phyloP scores from a whole-genome alignment of 2,888 invertebrate genomes.

The Drosophila stalkeri region DNA sequence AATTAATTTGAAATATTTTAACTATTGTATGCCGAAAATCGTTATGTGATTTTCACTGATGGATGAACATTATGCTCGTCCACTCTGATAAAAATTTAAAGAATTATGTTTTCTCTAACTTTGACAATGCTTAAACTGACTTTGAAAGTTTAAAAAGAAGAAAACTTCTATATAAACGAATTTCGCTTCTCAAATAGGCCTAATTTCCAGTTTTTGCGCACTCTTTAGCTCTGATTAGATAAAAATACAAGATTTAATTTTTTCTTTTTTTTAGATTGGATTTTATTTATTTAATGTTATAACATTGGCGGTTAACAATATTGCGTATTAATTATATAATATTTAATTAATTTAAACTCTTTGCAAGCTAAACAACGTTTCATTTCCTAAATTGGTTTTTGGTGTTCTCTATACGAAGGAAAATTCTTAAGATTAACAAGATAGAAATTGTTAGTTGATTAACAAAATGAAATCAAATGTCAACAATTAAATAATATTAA shows the following conservation, averaged over 20 bases:
- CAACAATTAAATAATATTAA: constrained; percentile 19
- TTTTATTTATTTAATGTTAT: constrained; percentile 52
- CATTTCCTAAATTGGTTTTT: constrained; percentile 44
- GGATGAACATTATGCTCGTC: no score
- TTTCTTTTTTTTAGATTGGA: constrained; percentile 37
- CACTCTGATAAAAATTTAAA: no score
- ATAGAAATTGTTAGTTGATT: constrained; percentile 36
- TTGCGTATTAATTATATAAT: constrained; percentile 50
- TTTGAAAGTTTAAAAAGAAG: no score
- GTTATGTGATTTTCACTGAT: no score
- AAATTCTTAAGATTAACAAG: constrained; percentile 64
- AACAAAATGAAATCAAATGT: constrained; percentile 29
- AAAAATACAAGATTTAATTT: not conserved
- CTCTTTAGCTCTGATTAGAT: not conserved
- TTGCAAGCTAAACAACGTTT: constrained; percentile 51
- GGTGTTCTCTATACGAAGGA: constrained; percentile 51
- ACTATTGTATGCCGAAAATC: not conserved
- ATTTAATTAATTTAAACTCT: constrained; percentile 42
- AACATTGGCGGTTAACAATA: constrained; percentile 74
- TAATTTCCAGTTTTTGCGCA: not conserved
- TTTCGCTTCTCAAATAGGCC: no score
- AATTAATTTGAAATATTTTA: not conserved
- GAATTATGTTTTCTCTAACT: no score
- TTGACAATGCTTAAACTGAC: no score
- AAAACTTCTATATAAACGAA: no score